Base-by-base conservation (phyloP, 2,113 vertebrate species). In the Anser cygnoides region DNA sequence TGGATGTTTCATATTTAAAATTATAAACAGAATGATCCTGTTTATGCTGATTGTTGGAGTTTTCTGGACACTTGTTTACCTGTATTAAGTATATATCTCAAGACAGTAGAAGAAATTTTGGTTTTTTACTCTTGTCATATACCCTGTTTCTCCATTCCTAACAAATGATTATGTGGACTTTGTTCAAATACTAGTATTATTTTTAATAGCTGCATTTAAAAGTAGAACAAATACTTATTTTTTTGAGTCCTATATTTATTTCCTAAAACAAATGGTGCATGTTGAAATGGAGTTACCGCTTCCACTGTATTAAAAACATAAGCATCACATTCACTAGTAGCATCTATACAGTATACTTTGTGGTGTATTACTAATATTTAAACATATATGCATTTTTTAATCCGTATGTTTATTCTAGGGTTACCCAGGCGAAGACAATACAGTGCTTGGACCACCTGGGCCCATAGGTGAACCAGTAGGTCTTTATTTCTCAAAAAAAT, bases 401-500 rank as follows among this genome's bases (percentile, higher is more conserved):
- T 21, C 46, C 46, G 6, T 49, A 21, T 10, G 19, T 49, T 96
- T 54, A 39, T 96, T 98, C 85, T 97, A 99, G 99, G 99, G 99
- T 95, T 99, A 98, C 86, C 98, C 99, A 92, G 99, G 99, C 8
- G 99, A 99, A 93, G 99, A 99, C 95, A 99, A 96, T 94, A 98
- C 96, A 96, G 97, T 97, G 66, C 97, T 98, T 74, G 99, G 99
- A 99, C 98, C 96, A 63, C 98, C 98, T 94, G 99, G 99, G 98
- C 98, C 99, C 98, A 99, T 98, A 99, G 99, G 99, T 99, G 99
- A 99, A 99, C 99, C 99, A 99, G 99, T 99, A 99, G 99, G 99
- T 99, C 98, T 99, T 99, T 99, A 98, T 98, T 99, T 98, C 98
- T 96, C 93, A 84, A 96, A 93, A 95, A 96, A 96, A 93, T 97